Conservation (phyloP, 53 echinoderm and acorn worm species). For the Paracentrotus lividus region DNA sequence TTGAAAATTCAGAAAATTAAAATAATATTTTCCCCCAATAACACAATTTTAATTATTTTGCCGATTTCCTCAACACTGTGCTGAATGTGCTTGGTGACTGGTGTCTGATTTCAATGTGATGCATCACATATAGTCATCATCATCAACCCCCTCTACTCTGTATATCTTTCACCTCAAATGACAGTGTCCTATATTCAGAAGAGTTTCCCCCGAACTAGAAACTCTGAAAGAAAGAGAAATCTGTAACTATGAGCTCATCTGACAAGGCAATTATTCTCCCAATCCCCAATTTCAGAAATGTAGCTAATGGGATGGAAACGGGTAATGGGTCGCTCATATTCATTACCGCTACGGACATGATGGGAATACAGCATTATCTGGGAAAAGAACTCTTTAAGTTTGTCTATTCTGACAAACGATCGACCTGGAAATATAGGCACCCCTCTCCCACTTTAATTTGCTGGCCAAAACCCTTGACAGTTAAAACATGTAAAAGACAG, state of each 20-base stretch:
- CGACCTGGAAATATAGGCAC: background rate
- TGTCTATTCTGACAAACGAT: background rate
- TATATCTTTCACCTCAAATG: background rate
- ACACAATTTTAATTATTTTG: too few relatives aligned
- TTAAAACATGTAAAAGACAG: too few relatives aligned
- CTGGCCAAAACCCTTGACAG: background rate
- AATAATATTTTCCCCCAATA: too few relatives aligned
- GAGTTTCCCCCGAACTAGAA: background rate
- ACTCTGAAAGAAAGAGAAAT: background rate
- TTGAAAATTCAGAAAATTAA: too few relatives aligned
- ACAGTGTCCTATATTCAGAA: background rate
- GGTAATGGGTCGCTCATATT: constrained; percentile 55
- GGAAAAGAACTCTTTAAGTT: background rate
- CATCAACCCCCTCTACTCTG: too few relatives aligned
- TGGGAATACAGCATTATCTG: constrained; percentile 21
- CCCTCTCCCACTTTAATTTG: background rate
- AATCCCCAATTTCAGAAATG: constrained; percentile 37
- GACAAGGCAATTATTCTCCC: background rate
- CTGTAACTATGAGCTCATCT: background rate
- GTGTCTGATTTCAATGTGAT: too few relatives aligned
- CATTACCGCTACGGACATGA: constrained; percentile 43
- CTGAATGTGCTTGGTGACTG: too few relatives aligned
- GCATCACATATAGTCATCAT: too few relatives aligned
- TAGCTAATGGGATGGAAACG: constrained; percentile 36
- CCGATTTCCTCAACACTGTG: too few relatives aligned